Conservation (phyloP, 2,888 invertebrate genomes). For the Stenoptilia bipunctidactyla region DNA sequence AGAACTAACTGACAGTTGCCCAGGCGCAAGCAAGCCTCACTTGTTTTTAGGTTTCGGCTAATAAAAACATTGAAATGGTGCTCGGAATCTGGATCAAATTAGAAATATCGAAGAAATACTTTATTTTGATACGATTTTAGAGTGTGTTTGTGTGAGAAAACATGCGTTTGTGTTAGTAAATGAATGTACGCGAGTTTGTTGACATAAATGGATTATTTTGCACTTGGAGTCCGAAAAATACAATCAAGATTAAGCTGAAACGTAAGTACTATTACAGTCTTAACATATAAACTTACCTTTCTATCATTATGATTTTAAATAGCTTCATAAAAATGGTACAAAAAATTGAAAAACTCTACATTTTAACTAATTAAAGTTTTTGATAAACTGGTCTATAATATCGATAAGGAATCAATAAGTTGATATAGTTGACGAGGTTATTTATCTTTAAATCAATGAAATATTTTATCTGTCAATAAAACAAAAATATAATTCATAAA, state of each 20-base stretch:
- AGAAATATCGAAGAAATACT: too few species aligned
- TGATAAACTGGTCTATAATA: too few species aligned
- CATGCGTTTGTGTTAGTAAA: slow-evolving; percentile 55
- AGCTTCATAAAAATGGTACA: too few species aligned
- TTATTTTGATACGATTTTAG: not conserved
- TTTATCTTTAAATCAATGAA: too few species aligned
- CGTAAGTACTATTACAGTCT: slow-evolving; percentile 34
- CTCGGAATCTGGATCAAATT: slow-evolving; percentile 3
- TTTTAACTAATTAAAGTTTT: too few species aligned
- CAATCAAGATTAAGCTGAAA: slow-evolving; percentile 66
- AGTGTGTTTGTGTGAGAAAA: slow-evolving; percentile 25
- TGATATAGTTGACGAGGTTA: too few species aligned
- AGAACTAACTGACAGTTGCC: slow-evolving; percentile 54
- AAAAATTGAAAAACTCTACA: too few species aligned
- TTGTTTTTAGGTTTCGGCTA: slow-evolving; percentile 21
- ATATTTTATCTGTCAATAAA: too few species aligned
- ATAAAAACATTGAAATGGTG: slow-evolving; percentile 6
- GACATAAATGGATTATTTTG: slow-evolving; percentile 61
- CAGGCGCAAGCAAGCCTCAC: slow-evolving; percentile 36
- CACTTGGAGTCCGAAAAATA: slow-evolving; percentile 63
- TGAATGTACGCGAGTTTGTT: slow-evolving; percentile 51
- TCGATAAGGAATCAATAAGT: too few species aligned
- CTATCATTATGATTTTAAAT: too few species aligned
- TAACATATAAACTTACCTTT: too few species aligned
- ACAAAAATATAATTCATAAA: too few species aligned